Percentiles rank a stretch among this genome's conserved stretches.
Evolutionary conservation across 2,888 invertebrate species (phyloP).

Genomic region (Spilarctia lutea): DNA sequence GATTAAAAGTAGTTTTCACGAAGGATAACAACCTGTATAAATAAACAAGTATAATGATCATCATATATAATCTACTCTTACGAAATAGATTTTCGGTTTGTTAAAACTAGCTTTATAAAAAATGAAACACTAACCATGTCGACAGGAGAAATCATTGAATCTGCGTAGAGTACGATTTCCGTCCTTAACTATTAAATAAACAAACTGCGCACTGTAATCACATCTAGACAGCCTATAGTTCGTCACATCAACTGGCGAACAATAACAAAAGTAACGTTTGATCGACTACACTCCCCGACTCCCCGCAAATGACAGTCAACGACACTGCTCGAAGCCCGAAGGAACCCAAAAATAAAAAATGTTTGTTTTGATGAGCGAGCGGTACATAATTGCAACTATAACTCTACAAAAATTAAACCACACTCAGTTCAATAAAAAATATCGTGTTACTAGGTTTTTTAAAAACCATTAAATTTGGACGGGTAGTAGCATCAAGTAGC

Average conservation of each 20-base stretch:
- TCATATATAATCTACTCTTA: not conserved
- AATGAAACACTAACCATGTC: conserved; percentile 51
- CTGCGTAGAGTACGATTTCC: conserved; percentile 27
- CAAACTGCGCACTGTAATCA: conserved; percentile 47
- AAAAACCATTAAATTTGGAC: conserved; percentile 4
- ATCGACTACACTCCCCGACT: conserved; percentile 17
- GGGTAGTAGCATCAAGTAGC: conserved; percentile 27
- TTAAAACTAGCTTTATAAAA: conserved; percentile 9
- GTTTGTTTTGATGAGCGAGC: conserved; percentile 53
- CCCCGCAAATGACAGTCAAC: conserved; percentile 30
- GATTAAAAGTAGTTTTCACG: not conserved
- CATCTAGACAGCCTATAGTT: conserved; percentile 14
- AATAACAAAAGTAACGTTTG: conserved; percentile 20
- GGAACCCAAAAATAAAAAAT: conserved; percentile 42
- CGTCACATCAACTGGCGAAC: conserved; percentile 32
- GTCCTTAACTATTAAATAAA: conserved; percentile 22
- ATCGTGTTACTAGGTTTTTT: not conserved
- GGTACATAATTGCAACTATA: conserved; percentile 38
- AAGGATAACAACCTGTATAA: not conserved
- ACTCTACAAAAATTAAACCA: conserved; percentile 21
- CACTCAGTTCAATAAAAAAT: not conserved
- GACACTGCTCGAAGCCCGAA: conserved; percentile 31
- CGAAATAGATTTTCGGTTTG: conserved; percentile 21
- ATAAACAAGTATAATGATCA: not conserved
- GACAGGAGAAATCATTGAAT: conserved; percentile 55